Conservation (phyloP, 2,797 vertebrate genomes). For the Diceros bicornis region DNA sequence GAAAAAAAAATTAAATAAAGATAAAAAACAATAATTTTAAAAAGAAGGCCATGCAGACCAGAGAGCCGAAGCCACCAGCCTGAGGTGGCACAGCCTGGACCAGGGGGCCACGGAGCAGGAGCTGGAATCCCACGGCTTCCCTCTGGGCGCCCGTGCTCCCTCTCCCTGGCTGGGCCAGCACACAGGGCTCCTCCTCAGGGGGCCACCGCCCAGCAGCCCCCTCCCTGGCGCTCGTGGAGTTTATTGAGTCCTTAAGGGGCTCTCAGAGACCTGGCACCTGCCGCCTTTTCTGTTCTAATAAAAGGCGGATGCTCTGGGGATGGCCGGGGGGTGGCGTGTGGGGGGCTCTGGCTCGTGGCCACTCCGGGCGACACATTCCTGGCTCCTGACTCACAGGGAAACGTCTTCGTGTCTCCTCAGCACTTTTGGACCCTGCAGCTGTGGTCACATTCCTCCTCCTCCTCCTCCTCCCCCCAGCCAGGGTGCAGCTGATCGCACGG, state of each 20-base stretch:
- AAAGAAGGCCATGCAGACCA: neutral
- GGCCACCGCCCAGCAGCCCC: accelerated
- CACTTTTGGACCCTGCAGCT: slow-evolving; percentile 79
- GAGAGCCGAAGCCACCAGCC: accelerated
- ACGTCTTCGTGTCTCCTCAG: slow-evolving; percentile 79
- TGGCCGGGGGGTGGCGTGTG: neutral
- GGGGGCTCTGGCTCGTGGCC: slow-evolving; percentile 77
- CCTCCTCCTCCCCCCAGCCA: neutral
- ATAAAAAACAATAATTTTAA: neutral
- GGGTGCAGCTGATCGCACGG: neutral
- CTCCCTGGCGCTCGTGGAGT: neutral
- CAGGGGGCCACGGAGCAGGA: accelerated
- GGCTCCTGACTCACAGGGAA: slow-evolving; percentile 81
- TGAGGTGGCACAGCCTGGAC: accelerated
- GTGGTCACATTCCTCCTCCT: slow-evolving; percentile 67
- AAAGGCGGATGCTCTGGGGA: slow-evolving; percentile 78
- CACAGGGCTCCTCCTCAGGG: neutral
- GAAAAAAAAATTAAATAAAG: neutral
- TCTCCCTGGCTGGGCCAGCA: neutral
- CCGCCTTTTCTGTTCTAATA: slow-evolving; percentile 82
- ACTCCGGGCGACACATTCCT: slow-evolving; percentile 84
- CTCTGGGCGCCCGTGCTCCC: accelerated
- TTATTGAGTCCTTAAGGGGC: slow-evolving; percentile 71
- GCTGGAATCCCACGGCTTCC: accelerated
- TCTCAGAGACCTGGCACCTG: slow-evolving; percentile 77